Base-by-base conservation (phyloP, 2,888 invertebrate species). In the Nephrocerus scutellatus region DNA sequence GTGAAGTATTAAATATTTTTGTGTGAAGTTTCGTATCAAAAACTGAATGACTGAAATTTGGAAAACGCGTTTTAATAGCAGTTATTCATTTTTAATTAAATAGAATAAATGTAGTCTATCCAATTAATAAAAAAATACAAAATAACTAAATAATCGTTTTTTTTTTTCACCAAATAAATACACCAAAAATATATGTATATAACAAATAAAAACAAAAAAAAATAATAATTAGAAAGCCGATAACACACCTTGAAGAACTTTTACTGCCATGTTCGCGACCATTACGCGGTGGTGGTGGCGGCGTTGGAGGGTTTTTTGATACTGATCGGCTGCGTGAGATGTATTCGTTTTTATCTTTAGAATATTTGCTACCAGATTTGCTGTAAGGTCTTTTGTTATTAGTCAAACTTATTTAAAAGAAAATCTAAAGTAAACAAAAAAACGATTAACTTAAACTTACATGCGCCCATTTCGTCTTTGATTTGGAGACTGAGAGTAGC, bases 281-380 rank as follows among this genome's bases (percentile, higher is more conserved):
- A 18, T 41, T 44, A 8, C 41, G 38, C 34, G 29, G 24, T 1
- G 25, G 32, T 13, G 36, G 35, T 5, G 42, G 39, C 23, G 35
- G 36, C 14, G 46, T n/a, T n/a, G n/a, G n/a, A n/a, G n/a, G 41
- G 10, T 29, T 30, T 20, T 39, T 24, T 6, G 46, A 44, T 38
- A 24, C 41, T 7, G 46, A 44, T 2, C 41, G 30, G 24, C 46
- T 46, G 30, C 38, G 37, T 8, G 46, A 44, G 18, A n/a, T n/a
- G n/a, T n/a, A n/a, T n/a, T n/a, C n/a, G n/a, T n/a, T n/a, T n/a
- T n/a, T n/a, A n/a, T n/a, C n/a, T n/a, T n/a, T n/a, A n/a, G n/a
- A n/a, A n/a, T n/a, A n/a, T n/a, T 44, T 44, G 34, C 41, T 44
- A 7, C 44, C 44, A 0, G 46, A 43, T 43, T 43, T 46, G 44